Evolutionary conservation across 2,113 vertebrate species (phyloP), one percentile per base, ranked within the genome.

Genomic region (Trogon melanurus): DNA sequence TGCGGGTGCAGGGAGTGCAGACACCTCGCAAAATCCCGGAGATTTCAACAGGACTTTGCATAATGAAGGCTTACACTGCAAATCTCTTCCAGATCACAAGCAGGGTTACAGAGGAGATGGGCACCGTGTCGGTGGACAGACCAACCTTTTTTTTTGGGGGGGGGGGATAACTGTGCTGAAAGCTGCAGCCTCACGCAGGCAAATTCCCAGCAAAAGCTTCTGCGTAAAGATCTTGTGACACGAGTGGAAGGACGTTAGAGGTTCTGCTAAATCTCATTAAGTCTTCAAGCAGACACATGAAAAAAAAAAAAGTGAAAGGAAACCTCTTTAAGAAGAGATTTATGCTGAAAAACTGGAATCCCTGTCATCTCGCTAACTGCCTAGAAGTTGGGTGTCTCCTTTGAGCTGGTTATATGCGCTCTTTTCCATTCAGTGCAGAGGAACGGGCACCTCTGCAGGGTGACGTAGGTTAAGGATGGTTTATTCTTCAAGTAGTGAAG

Each of bases 291-390:
- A 89, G 66, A 61, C 72, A 80, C 2, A 0, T 53, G 4, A 67
- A 51, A 62, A 81, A 56, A 79, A 82, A 34, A 34, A n/a, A 53
- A 72, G 45, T 50, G 36, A 50, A 74, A 92, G 34, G 41, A 92
- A 95, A 72, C 70, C 60, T 74, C 34, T 80, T 81, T 78, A 84
- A 85, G 73, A 93, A 38, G 79, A 84, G 82, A 94, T 94, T 88
- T 89, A 60, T 64, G 38, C 64, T 62, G 58, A 66, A 76, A 79
- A 85, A 16, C 16, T 54, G 79, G 72, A 85, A 91, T 86, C 47
- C 34, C 29, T 79, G 67, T 95, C 85, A 90, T 71, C 41, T 88
- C 71, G 11, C 58, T 45, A 30, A 20, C 66, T 73, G 82, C 50
- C 54, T 88, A 10, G 54, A 45, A 53, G 58, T 5, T 88, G 45